Evolutionary conservation across 2,113 vertebrate species (phyloP).

Genomic region (Synchiropus splendidus): DNA sequence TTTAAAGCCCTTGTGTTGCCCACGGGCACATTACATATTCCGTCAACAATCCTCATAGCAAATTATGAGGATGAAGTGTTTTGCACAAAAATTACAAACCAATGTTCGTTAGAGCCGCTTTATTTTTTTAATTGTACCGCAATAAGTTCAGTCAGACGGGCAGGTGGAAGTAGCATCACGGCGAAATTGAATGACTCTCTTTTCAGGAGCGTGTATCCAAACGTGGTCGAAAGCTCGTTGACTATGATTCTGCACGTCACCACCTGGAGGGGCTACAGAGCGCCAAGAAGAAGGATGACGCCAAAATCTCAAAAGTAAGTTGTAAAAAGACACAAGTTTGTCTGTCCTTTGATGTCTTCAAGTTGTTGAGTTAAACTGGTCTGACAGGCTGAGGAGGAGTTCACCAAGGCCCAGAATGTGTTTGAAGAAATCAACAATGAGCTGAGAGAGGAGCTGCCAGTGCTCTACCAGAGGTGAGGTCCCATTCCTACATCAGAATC

Average conservation of each 20-base stretch:
- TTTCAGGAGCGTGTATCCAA: constrained; percentile 84
- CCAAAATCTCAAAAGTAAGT: constrained; percentile 77
- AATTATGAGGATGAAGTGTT: too few relatives aligned
- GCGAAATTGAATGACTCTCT: constrained; percentile 6
- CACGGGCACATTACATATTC: too few relatives aligned
- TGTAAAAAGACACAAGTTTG: not conserved
- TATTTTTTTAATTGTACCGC: too few relatives aligned
- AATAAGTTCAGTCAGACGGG: too few relatives aligned
- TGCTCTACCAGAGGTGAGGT: constrained; percentile 79
- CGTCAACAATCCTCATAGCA: too few relatives aligned
- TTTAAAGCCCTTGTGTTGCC: too few relatives aligned
- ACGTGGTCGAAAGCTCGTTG: constrained; percentile 86
- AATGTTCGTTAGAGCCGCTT: too few relatives aligned
- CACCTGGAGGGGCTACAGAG: constrained; percentile 85
- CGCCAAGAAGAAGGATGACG: constrained; percentile 89
- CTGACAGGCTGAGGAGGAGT: constrained; percentile 86
- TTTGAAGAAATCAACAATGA: constrained; percentile 92
- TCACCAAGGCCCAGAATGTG: constrained; percentile 80
- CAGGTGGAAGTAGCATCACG: too few relatives aligned
- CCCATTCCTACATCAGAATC: too few relatives aligned
- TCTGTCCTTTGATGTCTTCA: not conserved
- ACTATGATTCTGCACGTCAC: constrained; percentile 88
- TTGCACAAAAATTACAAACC: too few relatives aligned
- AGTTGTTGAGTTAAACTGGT: not conserved
- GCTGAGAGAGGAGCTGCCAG: constrained; percentile 82